phyloP scores from a whole-genome alignment of 2,113 vertebrate genomes.

The Psittacus erithacus region DNA sequence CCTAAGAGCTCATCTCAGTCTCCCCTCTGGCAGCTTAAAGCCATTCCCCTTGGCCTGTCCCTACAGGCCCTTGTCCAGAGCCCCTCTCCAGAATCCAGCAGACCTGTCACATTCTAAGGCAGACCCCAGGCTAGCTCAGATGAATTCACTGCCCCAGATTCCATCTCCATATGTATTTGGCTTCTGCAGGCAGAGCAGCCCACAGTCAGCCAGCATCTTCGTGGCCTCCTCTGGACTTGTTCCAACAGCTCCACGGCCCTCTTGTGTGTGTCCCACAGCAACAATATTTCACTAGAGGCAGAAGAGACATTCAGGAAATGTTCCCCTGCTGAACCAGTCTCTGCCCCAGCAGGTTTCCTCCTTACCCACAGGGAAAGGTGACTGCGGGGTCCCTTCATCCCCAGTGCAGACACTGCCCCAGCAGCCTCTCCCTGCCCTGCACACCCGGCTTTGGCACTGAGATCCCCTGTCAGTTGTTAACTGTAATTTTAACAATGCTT shows the following conservation, averaged over 20 bases:
- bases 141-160: neutral
- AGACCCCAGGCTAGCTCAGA: neutral
- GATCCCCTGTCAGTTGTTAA: neutral
- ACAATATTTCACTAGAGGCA: neutral
- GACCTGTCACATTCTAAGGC: neutral
- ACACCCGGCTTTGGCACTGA: fast-evolving
- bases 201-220: neutral
- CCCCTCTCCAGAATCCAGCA: neutral
- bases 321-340: no score
- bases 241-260: neutral
- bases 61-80: neutral
- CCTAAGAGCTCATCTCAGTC: neutral
- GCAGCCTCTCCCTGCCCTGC: neutral
- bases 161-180: neutral
- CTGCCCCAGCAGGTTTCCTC: neutral
- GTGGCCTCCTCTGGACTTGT: neutral
- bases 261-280: neutral
- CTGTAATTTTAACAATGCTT: neutral
- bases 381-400: neutral
- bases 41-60: neutral
- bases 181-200: neutral
- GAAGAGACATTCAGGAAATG: fast-evolving
- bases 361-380: neutral
- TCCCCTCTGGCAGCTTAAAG: neutral
- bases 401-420: fast-evolving